Evolutionary conservation across 2,888 invertebrate species (phyloP), one percentile per base, ranked within the genome.

Genomic region (Apamea monoglypha): DNA sequence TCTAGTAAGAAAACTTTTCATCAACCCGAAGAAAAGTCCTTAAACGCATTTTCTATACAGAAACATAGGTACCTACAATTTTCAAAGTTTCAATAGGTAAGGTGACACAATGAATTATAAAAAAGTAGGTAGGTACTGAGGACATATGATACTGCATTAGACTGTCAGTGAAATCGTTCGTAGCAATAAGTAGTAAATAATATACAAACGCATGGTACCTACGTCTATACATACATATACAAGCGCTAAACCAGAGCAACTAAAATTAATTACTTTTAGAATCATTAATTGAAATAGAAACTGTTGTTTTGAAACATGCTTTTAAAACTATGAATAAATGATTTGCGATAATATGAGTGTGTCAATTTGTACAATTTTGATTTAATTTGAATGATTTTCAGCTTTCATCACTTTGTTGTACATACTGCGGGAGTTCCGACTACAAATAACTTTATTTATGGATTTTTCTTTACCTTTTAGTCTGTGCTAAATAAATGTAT

Each of bases 251-350:
- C n/a, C 29, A 64, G 40, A 18, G 14, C 56, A 77, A 77, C 53
- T 56, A 66, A 21, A 74, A 32, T 44, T 14, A 47, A n/a, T 69
- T 47, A 70, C 44, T 63, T 53, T n/a, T 53, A 16, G 59, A 79
- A 53, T 36, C 25, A 53, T 71, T 50, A 21, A 73, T n/a, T 68
- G 4, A 68, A 67, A 59, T 63, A 72, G 21, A 72, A 79, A 21
- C 69, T 70, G 36, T 61, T 67, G 40, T 53, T 77, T 68, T 63
- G 10, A 50, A 53, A 53, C 25, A 56, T 50, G 74, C 53, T 74
- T 75, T 81, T 80, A 78, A 61, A 78, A 47, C 32, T 21, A 69
- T 72, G 68, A 72, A 75, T 71, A 56, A 72, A 76, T 68, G 10
- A 82, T 61, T 40, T 29, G 61, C 16, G 6, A 1, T 32, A 59